Percentiles rank a stretch among this genome's conserved stretches.
These are phyloP conservation scores for Drosophila putrida DNA, from an alignment of 2,888 invertebrate genomes.

Conservation along the genomic window DNA sequence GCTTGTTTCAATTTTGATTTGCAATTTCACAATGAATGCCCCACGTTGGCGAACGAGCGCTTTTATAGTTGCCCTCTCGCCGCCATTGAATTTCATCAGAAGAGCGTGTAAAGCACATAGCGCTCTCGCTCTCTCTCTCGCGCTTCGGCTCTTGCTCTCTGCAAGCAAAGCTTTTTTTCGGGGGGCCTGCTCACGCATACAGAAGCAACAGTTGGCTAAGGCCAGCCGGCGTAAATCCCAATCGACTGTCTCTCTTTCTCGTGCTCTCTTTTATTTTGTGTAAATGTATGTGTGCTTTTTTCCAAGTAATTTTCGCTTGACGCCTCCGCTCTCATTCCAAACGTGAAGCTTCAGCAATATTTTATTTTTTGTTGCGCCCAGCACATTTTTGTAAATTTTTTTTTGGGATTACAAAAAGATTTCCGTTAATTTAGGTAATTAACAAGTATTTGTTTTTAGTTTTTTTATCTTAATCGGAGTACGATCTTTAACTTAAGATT, in stretches of 20 bases:
- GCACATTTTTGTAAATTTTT: conserved; percentile 32
- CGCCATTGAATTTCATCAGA: conserved; percentile 81
- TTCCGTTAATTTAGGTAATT: conserved; percentile 69
- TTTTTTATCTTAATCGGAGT: conserved; percentile 2
- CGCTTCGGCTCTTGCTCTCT: conserved; percentile 12
- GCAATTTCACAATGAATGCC: conserved; percentile 85
- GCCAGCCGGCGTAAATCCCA: conserved; percentile 53
- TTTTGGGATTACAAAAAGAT: conserved; percentile 42
- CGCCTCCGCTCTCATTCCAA: conserved; percentile 44
- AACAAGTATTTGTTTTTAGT: conserved; percentile 41
- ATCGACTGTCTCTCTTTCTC: conserved; percentile 15
- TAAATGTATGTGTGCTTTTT: conserved; percentile 25
- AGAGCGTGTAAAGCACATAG: conserved; percentile 29
- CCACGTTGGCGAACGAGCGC: conserved; percentile 45
- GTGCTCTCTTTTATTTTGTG: conserved; percentile 8
- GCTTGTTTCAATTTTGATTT: conserved; percentile 85
- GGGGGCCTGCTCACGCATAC: conserved; percentile 46
- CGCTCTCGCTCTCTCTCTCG: conserved; percentile 21
- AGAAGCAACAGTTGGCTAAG: conserved; percentile 23
- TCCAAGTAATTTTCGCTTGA: conserved; percentile 51
- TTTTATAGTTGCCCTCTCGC: conserved; percentile 82
- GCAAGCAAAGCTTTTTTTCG: conserved; percentile 22
- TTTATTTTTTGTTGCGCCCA: conserved; percentile 12
- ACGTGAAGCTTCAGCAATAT: conserved; percentile 38
- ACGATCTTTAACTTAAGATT: conserved; percentile 23